phyloP scores from a whole-genome alignment of 2,888 invertebrate species.

The Eupithecia subfuscata region DNA sequence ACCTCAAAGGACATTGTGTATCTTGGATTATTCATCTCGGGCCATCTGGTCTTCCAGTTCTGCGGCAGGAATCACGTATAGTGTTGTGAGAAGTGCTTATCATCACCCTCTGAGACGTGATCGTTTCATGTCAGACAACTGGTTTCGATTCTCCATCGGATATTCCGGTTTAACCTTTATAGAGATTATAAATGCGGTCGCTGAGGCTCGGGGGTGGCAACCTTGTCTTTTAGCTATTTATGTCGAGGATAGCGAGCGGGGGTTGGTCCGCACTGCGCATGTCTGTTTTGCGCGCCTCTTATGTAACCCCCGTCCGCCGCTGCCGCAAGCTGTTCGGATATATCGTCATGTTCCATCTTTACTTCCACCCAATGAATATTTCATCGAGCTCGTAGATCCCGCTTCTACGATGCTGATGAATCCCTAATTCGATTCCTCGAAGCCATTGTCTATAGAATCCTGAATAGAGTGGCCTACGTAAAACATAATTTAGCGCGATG shows the following conservation, averaged over 20 bases:
- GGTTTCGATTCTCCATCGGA: conserved; percentile 74
- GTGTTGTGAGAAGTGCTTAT: conserved; percentile 25
- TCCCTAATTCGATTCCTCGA: conserved; percentile 43
- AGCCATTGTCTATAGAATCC: conserved; percentile 28
- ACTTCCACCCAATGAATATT: conserved; percentile 59
- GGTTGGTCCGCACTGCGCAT: conserved; percentile 72
- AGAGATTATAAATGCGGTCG: conserved; percentile 81
- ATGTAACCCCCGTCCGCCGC: conserved; percentile 69
- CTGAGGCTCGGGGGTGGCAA: conserved; percentile 78
- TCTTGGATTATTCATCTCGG: conserved; percentile 11
- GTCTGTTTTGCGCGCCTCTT: conserved; percentile 70
- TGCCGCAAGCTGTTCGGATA: conserved; percentile 53
- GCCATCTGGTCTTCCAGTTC: conserved; percentile 14
- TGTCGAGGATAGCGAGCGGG: conserved; percentile 75
- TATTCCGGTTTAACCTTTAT: conserved; percentile 81
- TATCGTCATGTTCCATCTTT: conserved; percentile 46
- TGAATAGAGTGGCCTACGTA: conserved; percentile 33
- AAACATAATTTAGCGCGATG: conserved; percentile 48
- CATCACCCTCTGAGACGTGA: conserved; percentile 51
- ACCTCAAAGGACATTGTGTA: not conserved
- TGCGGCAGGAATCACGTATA: not conserved
- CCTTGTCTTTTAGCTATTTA: conserved; percentile 84
- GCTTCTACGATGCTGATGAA: conserved; percentile 52
- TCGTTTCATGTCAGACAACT: conserved; percentile 61
- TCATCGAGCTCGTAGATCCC: conserved; percentile 52